Percentiles rank a stretch among this genome's conserved stretches.
Conservation (phyloP, 2,113 vertebrate species). For the Phalacrocorax aristotelis region DNA sequence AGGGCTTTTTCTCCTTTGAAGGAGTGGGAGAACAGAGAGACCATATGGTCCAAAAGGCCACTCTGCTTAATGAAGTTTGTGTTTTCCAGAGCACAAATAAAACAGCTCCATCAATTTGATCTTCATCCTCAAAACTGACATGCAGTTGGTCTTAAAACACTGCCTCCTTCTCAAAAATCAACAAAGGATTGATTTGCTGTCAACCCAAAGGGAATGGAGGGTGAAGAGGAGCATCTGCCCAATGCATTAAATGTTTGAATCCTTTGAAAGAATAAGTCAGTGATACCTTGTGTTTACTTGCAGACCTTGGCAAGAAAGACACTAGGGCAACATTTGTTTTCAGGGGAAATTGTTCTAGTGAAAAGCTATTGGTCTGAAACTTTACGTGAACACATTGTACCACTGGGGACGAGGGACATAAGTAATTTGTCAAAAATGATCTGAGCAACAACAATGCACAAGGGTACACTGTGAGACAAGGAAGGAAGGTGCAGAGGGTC, state of each 20-base stretch:
- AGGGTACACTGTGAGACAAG: not conserved
- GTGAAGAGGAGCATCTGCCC: not conserved
- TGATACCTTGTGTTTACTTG: constrained; percentile 7
- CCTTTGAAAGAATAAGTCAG: constrained; percentile 35
- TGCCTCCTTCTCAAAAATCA: constrained; percentile 31
- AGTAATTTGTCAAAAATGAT: not conserved
- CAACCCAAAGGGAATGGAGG: not conserved
- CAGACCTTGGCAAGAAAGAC: not conserved
- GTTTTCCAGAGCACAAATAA: constrained; percentile 33
- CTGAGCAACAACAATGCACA: not conserved
- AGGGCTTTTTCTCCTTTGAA: constrained; percentile 15
- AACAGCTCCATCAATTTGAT: constrained; percentile 42
- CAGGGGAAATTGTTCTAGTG: not conserved
- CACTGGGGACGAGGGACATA: not conserved
- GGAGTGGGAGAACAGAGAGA: not conserved
- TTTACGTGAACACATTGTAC: not conserved
- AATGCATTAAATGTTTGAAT: not conserved
- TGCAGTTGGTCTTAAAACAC: constrained; percentile 29
- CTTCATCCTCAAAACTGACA: constrained; percentile 9
- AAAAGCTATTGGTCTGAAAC: not conserved
- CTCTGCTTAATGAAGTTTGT: constrained; percentile 29
- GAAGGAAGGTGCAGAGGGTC: not conserved
- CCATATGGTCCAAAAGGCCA: constrained; percentile 52
- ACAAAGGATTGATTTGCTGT: constrained; percentile 33
- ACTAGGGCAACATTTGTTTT: constrained; percentile 19